phyloP scores from a whole-genome alignment of 2,888 invertebrate species.

The Atrina japonica region DNA sequence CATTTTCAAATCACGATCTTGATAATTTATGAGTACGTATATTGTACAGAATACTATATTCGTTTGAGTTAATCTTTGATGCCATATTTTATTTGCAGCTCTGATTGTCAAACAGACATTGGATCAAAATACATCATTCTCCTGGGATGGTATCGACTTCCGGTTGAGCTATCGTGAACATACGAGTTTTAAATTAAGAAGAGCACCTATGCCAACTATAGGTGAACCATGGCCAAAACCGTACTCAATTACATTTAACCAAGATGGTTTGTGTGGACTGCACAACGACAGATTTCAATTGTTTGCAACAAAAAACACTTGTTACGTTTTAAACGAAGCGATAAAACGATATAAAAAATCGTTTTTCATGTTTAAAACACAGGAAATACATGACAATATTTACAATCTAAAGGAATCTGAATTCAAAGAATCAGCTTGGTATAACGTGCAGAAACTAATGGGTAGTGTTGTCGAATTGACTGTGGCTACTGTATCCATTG shows the following conservation, averaged over 20 bases:
- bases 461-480: conserved; percentile 26
- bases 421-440: background rate
- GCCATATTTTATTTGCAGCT: no score
- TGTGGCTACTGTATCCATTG: conserved; percentile 37
- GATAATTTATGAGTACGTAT: no score
- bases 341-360: conserved; percentile 82
- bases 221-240: conserved; percentile 87
- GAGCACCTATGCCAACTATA: conserved; percentile 46
- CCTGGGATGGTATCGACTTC: conserved; percentile 27
- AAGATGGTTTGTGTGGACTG: conserved; percentile 26
- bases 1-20: no score
- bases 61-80: no score
- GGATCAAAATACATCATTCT: no score
- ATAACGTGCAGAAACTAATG: conserved; percentile 24
- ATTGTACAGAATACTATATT: no score
- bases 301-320: conserved; percentile 79
- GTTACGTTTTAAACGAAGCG: conserved; percentile 84
- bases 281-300: conserved; percentile 45
- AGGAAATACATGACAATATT: conserved; percentile 50
- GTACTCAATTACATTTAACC: conserved; percentile 77
- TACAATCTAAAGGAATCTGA: conserved; percentile 16
- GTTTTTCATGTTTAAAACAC: conserved; percentile 73
- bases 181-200: conserved; percentile 17
- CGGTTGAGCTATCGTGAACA: background rate
- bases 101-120: no score